Percentiles rank a stretch among this genome's conserved stretches.
These are phyloP conservation scores for Tychaedon coryphoeus DNA, from an alignment of 2,113 vertebrate species.

Conservation along the genomic window DNA sequence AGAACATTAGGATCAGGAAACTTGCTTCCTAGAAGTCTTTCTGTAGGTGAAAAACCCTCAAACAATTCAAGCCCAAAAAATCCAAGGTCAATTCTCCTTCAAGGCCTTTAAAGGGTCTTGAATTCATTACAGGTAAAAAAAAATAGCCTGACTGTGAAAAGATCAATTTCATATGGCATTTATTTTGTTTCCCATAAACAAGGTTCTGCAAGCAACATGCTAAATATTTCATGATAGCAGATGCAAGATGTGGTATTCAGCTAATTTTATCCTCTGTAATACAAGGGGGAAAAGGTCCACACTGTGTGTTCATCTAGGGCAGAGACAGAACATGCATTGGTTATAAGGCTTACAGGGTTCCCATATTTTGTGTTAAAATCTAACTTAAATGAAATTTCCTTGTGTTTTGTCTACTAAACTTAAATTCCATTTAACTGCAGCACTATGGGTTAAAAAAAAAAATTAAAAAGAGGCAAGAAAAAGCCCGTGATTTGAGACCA, in stretches of 20 bases:
- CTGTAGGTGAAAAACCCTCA: fast-evolving
- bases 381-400: neutral
- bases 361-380: neutral
- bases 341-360: neutral
- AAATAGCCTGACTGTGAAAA: neutral
- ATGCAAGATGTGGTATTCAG: neutral
- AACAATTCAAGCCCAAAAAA: neutral
- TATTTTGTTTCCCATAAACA: neutral
- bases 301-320: neutral
- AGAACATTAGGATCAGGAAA: neutral
- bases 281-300: fast-evolving
- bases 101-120: neutral
- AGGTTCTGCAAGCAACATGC: neutral
- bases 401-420: neutral
- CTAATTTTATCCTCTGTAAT: neutral
- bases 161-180: neutral
- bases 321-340: neutral
- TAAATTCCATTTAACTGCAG: neutral
- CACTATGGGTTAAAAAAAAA: neutral
- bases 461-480: neutral
- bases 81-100: neutral
- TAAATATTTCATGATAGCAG: neutral
- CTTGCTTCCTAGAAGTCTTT: neutral
- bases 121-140: neutral
- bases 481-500: neutral